Evolutionary conservation across 2,113 vertebrate genomes (phyloP).

Genomic region (Rhizomys pruinosus): DNA sequence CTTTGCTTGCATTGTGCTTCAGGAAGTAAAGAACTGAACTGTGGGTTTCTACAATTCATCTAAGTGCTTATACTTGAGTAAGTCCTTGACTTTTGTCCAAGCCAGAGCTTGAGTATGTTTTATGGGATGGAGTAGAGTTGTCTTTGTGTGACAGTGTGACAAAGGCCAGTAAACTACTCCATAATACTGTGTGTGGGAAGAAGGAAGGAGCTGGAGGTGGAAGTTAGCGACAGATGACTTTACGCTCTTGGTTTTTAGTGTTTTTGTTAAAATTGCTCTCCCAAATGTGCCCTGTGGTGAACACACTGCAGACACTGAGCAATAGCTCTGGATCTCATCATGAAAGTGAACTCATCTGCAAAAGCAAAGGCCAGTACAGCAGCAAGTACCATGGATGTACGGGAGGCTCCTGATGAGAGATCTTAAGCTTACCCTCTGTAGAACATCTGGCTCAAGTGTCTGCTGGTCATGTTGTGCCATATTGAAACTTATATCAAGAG

Average conservation of each 20-base stretch:
- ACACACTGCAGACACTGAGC: neutral
- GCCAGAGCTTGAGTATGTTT: neutral
- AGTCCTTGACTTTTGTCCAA: neutral
- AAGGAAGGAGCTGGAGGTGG: neutral
- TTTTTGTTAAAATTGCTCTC: neutral
- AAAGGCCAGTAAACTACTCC: neutral
- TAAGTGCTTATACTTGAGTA: neutral
- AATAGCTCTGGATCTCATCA: neutral
- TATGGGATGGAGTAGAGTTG: neutral
- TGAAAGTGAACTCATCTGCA: neutral
- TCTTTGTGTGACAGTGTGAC: neutral
- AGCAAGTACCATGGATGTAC: no score
- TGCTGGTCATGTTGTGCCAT: no score
- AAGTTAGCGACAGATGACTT: neutral
- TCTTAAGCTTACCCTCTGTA: no score
- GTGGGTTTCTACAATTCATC: neutral
- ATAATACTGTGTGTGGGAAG: neutral
- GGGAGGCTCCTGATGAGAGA: no score
- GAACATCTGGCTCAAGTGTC: no score
- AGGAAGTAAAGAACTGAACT: neutral
- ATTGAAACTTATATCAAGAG: no score
- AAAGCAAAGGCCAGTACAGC: no score
- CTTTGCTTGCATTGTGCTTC: neutral
- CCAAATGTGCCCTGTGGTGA: neutral
- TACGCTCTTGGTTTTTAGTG: neutral